Conservation (phyloP, 1,140 invertebrate genomes). For the Colletes latitarsis region DNA sequence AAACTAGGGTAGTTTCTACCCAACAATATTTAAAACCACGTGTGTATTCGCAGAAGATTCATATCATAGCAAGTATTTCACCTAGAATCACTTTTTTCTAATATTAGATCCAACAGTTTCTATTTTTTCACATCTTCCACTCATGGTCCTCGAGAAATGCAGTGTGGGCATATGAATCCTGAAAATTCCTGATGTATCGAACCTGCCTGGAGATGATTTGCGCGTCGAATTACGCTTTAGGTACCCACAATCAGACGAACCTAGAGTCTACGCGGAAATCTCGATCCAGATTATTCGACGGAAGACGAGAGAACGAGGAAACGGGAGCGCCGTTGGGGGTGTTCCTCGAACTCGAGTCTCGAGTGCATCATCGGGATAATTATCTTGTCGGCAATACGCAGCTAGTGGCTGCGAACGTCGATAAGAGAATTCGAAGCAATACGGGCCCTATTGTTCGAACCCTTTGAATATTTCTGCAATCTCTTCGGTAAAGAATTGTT, state of each 20-base stretch:
- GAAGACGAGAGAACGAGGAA: not conserved
- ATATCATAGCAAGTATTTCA: no score
- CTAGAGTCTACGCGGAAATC: conserved; percentile 1
- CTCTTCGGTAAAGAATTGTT: no score
- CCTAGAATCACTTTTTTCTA: no score
- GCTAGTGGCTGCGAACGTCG: conserved; percentile 21
- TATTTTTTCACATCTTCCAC: no score
- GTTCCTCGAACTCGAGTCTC: conserved; percentile 30
- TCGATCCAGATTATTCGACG: not conserved
- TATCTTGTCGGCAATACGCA: conserved; percentile 40
- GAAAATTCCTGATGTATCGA: not conserved
- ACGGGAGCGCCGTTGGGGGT: not conserved
- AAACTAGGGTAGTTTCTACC: no score
- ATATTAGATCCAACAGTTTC: no score
- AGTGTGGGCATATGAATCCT: no score
- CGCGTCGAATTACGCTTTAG: conserved; percentile 1
- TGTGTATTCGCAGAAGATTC: no score
- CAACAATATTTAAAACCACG: no score
- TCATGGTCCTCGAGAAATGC: no score
- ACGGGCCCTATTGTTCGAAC: no score
- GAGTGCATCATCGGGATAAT: conserved; percentile 55
- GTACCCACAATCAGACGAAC: not conserved
- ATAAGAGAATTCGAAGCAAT: not conserved
- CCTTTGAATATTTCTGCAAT: no score
- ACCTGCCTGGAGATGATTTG: not conserved